Evolutionary conservation across 2,113 vertebrate species (phyloP).

Genomic region (Cinclus cinclus): DNA sequence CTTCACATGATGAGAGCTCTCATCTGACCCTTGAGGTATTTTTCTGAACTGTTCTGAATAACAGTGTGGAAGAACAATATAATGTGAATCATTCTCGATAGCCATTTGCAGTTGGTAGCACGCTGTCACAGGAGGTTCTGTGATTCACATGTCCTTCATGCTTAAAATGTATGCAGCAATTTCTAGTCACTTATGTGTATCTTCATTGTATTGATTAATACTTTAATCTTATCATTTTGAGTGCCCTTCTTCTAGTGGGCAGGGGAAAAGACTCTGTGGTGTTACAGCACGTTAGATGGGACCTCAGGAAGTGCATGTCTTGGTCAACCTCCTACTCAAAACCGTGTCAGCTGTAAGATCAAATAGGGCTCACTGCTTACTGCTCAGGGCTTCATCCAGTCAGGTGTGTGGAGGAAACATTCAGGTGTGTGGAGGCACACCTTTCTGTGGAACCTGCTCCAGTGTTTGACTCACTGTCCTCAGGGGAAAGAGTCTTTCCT

Average conservation of each 20-base stretch:
- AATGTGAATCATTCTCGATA: not conserved
- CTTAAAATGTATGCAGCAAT: not conserved
- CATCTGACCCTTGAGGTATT: not conserved
- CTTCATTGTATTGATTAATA: not conserved
- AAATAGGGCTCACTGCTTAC: not conserved
- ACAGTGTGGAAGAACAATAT: not conserved
- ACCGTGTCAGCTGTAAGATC: not conserved
- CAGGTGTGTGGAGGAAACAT: not conserved
- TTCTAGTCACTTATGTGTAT: not conserved
- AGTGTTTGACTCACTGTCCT: not conserved
- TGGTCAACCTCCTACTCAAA: not conserved
- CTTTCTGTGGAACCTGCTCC: not conserved
- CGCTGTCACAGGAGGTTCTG: fast-evolving
- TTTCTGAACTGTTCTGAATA: not conserved
- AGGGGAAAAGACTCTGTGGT: not conserved
- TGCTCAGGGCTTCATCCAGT: not conserved
- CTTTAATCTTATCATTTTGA: not conserved
- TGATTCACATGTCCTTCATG: not conserved
- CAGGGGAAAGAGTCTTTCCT: not conserved
- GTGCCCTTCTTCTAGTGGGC: not conserved
- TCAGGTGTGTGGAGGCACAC: not conserved
- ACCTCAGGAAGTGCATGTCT: not conserved
- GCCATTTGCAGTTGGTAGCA: not conserved
- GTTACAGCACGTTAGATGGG: not conserved
- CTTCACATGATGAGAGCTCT: not conserved